These are phyloP conservation scores for Colletes collaris DNA, from an alignment of 2,888 invertebrate genomes.

Conservation along the genomic window DNA sequence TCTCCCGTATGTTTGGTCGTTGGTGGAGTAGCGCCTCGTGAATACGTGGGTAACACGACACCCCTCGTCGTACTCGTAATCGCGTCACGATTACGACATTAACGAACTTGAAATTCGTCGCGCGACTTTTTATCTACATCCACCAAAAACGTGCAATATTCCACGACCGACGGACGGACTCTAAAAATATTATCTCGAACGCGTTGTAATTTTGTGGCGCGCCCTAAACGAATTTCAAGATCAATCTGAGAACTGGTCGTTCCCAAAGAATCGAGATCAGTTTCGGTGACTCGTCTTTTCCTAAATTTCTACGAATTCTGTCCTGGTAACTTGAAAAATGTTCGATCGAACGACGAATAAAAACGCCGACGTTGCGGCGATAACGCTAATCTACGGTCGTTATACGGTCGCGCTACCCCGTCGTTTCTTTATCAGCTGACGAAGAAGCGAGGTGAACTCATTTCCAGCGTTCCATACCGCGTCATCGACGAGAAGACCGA, in stretches of 20 bases:
- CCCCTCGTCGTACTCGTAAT: slow-evolving; percentile 47
- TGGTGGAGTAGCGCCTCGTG: slow-evolving; percentile 49
- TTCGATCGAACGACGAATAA: not conserved
- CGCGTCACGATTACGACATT: slow-evolving; percentile 54
- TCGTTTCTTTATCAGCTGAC: slow-evolving; percentile 45
- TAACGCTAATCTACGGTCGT: slow-evolving; percentile 37
- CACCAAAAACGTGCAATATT: too few species aligned
- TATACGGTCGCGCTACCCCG: not conserved
- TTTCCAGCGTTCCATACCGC: slow-evolving; percentile 28
- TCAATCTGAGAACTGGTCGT: too few species aligned
- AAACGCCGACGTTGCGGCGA: slow-evolving; percentile 7
- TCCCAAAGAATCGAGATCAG: too few species aligned
- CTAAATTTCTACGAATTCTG: too few species aligned
- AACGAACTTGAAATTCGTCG: slow-evolving; percentile 12
- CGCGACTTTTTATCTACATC: too few species aligned
- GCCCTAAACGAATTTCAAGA: too few species aligned
- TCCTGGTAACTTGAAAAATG: too few species aligned
- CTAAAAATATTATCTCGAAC: too few species aligned
- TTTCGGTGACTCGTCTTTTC: too few species aligned
- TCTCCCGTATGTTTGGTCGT: slow-evolving; percentile 62
- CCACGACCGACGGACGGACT: too few species aligned
- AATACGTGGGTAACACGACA: slow-evolving; percentile 67
- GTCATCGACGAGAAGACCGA: slow-evolving; percentile 43
- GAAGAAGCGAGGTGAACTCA: slow-evolving; percentile 57
- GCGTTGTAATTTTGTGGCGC: too few species aligned